These are phyloP conservation scores for Oscheius sp. DNA, from an alignment of 1,140 invertebrate genomes.

Conservation along the genomic window DNA sequence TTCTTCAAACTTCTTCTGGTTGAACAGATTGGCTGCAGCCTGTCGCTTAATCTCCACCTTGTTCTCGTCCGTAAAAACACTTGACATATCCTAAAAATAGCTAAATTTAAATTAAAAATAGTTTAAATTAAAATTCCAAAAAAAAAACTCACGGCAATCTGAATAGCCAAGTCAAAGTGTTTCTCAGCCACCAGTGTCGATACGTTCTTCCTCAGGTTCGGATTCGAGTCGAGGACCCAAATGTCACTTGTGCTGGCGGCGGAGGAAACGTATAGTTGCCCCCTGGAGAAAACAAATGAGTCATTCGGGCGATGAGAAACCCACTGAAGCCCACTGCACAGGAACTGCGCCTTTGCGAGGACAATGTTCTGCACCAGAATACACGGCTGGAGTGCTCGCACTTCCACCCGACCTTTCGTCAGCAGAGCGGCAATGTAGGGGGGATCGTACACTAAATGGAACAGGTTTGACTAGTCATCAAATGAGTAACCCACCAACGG, in stretches of 20 bases:
- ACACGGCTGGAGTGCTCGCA: background rate
- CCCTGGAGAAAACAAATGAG: background rate
- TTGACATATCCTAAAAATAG: conserved; percentile 16
- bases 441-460: conserved; percentile 26
- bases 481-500: background rate
- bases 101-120: no score
- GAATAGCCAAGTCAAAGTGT: conserved; percentile 33
- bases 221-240: conserved; percentile 20
- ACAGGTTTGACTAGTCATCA: background rate
- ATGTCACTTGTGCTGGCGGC: background rate
- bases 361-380: conserved; percentile 15
- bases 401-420: conserved; percentile 22
- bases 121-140: background rate
- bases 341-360: conserved; percentile 12
- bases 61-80: conserved; percentile 16
- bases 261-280: conserved; percentile 15
- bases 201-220: conserved; percentile 32
- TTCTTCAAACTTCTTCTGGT: conserved; percentile 34
- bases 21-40: conserved; percentile 31
- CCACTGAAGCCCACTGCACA: conserved; percentile 7
- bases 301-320: conserved; percentile 2
- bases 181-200: conserved; percentile 18
- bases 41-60: conserved; percentile 30
- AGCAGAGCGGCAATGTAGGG: conserved; percentile 25
- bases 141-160: conserved; percentile 22